These are phyloP conservation scores for Solea solea DNA, from an alignment of 2,113 vertebrate species.

Conservation along the genomic window DNA sequence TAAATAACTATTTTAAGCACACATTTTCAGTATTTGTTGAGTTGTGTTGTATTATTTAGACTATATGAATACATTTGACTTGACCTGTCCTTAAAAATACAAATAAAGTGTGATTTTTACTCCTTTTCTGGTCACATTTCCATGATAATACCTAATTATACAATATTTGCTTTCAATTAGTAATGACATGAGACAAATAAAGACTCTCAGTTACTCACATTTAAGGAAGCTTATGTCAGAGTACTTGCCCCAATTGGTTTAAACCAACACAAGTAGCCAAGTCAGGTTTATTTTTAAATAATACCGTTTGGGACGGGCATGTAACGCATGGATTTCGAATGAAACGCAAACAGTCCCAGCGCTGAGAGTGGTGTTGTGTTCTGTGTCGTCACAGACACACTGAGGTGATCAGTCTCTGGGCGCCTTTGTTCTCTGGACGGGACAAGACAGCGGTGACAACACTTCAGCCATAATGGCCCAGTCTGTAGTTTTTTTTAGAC, in stretches of 20 bases:
- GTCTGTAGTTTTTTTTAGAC: conserved; percentile 54
- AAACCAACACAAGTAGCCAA: no score
- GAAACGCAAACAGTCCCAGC: background rate
- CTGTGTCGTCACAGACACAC: conserved; percentile 12
- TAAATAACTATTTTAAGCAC: background rate
- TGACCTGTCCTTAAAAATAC: background rate
- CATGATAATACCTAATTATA: background rate
- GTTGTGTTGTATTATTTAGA: background rate
- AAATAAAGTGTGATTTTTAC: background rate
- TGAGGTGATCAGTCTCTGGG: conserved; percentile 43
- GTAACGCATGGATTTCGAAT: background rate
- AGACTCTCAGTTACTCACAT: background rate
- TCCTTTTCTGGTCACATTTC: background rate
- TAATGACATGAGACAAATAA: background rate
- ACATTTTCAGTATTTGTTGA: background rate
- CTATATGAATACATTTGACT: background rate
- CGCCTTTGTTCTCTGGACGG: conserved; percentile 48
- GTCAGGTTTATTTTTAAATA: background rate
- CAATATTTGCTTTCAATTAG: background rate
- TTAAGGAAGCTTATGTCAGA: no score
- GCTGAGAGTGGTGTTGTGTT: conserved; percentile 2
- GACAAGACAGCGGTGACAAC: conserved; percentile 63
- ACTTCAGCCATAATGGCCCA: conserved; percentile 57
- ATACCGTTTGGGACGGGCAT: background rate
- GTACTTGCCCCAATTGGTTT: no score